These are phyloP conservation scores for Oligia latruncula DNA, from an alignment of 2,888 invertebrate genomes.

Conservation along the genomic window DNA sequence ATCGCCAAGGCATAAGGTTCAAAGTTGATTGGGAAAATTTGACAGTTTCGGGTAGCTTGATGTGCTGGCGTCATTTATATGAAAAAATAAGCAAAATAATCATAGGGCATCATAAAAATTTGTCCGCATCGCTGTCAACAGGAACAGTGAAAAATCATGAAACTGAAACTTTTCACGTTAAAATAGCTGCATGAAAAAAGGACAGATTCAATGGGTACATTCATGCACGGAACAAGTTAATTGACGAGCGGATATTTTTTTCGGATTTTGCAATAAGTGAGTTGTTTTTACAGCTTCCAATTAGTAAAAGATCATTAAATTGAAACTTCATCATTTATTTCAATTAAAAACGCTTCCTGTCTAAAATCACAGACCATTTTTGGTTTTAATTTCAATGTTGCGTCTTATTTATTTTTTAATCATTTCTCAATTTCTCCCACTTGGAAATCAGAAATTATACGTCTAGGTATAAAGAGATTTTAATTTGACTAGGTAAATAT, in stretches of 20 bases:
- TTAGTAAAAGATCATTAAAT: background rate
- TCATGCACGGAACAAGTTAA: background rate
- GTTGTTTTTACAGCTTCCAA: background rate
- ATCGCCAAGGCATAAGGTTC: too few species aligned
- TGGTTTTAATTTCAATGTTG: background rate
- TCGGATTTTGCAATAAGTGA: background rate
- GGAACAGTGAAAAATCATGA: too few species aligned
- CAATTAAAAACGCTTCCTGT: background rate
- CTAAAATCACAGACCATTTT: background rate
- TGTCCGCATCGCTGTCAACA: too few species aligned
- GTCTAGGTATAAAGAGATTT: slow-evolving; percentile 6
- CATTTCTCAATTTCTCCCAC: background rate
- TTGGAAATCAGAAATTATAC: slow-evolving; percentile 20
- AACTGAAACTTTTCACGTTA: slow-evolving; percentile 34
- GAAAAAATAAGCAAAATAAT: too few species aligned
- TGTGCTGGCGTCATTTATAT: too few species aligned
- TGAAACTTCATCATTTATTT: background rate
- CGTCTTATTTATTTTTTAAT: background rate
- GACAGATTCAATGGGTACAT: background rate
- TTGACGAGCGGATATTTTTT: background rate
- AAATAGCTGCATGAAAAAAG: slow-evolving; percentile 13
- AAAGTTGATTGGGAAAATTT: too few species aligned
- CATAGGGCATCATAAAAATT: too few species aligned
- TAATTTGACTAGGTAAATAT: slow-evolving; percentile 42
- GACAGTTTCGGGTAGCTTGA: too few species aligned